Conservation (phyloP, 2,888 invertebrate species). For the Leptinotarsa haldemani region DNA sequence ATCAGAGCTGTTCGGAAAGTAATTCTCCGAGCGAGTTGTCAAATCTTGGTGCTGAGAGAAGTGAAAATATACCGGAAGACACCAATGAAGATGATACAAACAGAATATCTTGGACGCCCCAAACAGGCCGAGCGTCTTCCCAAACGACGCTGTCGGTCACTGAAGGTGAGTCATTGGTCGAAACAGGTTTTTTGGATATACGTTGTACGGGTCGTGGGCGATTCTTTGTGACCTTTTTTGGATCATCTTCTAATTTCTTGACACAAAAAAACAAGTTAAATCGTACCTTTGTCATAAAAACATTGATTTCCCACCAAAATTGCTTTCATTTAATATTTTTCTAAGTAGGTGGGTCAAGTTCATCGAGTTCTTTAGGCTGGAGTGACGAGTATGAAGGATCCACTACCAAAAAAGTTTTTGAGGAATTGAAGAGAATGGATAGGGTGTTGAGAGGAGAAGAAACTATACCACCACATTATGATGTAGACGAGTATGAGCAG, state of each 20-base stretch:
- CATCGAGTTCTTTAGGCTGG: conserved; percentile 67
- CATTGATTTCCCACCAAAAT: background rate
- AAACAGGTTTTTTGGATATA: background rate
- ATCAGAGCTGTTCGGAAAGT: background rate
- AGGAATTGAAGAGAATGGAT: conserved; percentile 71
- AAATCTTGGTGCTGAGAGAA: background rate
- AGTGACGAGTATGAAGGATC: conserved; percentile 69
- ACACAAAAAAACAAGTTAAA: no score
- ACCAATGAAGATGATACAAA: background rate
- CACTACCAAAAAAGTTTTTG: conserved; percentile 67
- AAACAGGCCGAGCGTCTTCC: background rate
- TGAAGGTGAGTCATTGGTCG: background rate
- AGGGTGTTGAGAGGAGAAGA: conserved; percentile 70
- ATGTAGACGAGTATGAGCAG: conserved; percentile 71
- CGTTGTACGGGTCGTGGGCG: no score
- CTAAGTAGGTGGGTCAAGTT: conserved; percentile 51
- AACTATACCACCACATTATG: conserved; percentile 66
- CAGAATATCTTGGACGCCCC: background rate
- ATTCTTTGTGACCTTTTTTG: no score
- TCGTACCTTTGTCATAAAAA: no score
- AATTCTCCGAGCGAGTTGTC: background rate
- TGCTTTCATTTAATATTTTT: background rate
- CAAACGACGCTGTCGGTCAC: background rate
- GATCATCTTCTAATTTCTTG: no score
- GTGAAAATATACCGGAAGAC: background rate